These are phyloP conservation scores for Lymantria dispar DNA, from an alignment of 2,888 invertebrate species.

Conservation along the genomic window DNA sequence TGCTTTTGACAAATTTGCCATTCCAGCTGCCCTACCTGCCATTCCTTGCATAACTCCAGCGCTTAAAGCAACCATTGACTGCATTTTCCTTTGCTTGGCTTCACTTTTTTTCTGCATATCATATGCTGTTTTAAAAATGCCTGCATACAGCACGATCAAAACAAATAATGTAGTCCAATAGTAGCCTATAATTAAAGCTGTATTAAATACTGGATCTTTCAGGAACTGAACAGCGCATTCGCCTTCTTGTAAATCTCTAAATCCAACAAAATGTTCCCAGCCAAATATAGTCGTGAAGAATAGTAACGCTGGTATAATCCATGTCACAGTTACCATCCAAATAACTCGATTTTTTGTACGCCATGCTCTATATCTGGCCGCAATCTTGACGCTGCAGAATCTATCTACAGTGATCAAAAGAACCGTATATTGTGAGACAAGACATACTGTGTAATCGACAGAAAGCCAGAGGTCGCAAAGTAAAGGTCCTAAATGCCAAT, in stretches of 20 bases:
- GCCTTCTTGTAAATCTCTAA: slow-evolving; percentile 91
- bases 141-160: slow-evolving; percentile 96
- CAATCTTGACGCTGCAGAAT: slow-evolving; percentile 99
- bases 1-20: slow-evolving; percentile 91
- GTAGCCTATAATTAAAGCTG: slow-evolving; percentile 97
- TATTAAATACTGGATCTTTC: slow-evolving; percentile 98
- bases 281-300: slow-evolving; percentile 99
- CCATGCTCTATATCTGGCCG: slow-evolving; percentile 98
- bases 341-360: slow-evolving; percentile 96
- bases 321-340: slow-evolving; percentile 97
- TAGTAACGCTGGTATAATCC: slow-evolving; percentile 97
- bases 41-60: slow-evolving; percentile 95
- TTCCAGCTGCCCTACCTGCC: slow-evolving; percentile 93
- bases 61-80: slow-evolving; percentile 95
- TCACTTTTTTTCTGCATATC: slow-evolving; percentile 98
- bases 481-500: slow-evolving; percentile 98
- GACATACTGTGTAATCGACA: slow-evolving; percentile 98
- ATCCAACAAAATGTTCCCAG: slow-evolving; percentile 99
- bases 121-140: slow-evolving; percentile 98
- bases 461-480: slow-evolving; percentile 99
- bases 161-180: slow-evolving; percentile 99
- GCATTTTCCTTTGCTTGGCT: slow-evolving; percentile 97
- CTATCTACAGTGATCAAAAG: slow-evolving; percentile 98
- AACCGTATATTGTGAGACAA: slow-evolving; percentile 99
- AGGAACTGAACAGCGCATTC: slow-evolving; percentile 98